These are phyloP conservation scores for Malacoraja senta DNA, from an alignment of 2,797 vertebrate species.

Conservation along the genomic window DNA sequence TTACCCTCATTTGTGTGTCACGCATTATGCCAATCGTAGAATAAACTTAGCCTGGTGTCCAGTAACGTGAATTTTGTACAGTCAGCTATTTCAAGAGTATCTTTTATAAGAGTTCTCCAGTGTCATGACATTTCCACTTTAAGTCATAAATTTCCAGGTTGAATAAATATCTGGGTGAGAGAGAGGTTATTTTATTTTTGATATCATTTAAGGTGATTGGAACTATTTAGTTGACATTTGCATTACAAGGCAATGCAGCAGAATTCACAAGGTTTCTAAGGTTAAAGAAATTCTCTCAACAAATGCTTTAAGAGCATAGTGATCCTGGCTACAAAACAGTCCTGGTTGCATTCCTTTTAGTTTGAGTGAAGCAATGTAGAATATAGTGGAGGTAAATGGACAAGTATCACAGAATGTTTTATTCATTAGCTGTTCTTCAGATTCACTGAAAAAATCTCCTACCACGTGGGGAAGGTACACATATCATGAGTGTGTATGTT, in stretches of 20 bases:
- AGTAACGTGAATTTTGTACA: conserved; percentile 4
- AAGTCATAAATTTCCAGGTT: background rate
- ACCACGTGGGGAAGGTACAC: background rate
- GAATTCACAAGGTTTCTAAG: background rate
- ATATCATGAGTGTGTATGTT: background rate
- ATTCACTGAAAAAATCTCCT: background rate
- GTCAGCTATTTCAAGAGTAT: background rate
- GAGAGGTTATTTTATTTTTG: background rate
- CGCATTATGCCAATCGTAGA: background rate
- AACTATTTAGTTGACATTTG: background rate
- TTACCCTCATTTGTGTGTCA: background rate
- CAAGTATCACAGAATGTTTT: background rate
- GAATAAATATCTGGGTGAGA: background rate
- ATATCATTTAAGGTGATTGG: background rate
- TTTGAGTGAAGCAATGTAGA: conserved; percentile 17
- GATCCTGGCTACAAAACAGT: background rate
- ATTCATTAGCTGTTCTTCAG: background rate
- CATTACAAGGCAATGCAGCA: background rate
- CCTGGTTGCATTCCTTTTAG: background rate
- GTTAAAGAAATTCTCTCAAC: background rate
- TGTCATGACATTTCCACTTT: background rate
- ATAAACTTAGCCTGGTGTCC: background rate
- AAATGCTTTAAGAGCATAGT: background rate
- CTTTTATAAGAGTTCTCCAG: background rate
- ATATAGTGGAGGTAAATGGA: background rate